phyloP scores from a whole-genome alignment of 1,140 invertebrate genomes.

The Apis florea region DNA sequence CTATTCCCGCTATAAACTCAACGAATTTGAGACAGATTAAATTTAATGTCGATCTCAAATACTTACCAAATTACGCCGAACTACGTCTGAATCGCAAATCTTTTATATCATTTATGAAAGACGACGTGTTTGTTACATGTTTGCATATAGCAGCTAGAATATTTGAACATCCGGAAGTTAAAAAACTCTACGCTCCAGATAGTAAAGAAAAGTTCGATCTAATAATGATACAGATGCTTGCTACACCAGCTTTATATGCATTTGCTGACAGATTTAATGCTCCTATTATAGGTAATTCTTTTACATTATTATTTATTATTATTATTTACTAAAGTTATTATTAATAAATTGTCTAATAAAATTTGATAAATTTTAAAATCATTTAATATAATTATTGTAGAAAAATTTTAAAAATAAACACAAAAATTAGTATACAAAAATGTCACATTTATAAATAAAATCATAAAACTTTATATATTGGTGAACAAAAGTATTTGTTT shows the following conservation, averaged over 20 bases:
- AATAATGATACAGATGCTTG: slow-evolving; percentile 48
- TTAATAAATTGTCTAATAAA: no score
- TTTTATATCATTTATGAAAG: background rate
- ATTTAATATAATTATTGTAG: no score
- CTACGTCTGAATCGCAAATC: background rate
- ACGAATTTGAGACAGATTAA: slow-evolving; percentile 65
- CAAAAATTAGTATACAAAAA: no score
- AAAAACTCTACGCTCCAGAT: slow-evolving; percentile 52
- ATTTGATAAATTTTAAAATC: no score
- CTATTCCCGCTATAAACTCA: slow-evolving; percentile 62
- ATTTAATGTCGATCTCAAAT: background rate
- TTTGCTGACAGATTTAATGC: slow-evolving; percentile 54
- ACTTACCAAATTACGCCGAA: background rate
- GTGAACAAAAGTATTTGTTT: no score
- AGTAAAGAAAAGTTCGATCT: slow-evolving; percentile 63
- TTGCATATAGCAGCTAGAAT: background rate
- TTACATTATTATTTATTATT: no score
- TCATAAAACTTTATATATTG: no score
- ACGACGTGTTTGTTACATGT: background rate
- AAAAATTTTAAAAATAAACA: no score
- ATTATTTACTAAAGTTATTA: no score
- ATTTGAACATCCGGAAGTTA: slow-evolving; percentile 46
- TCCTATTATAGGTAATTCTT: slow-evolving; percentile 61
- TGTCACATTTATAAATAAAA: no score
- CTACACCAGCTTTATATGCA: slow-evolving; percentile 10